Conservation (phyloP, 2,113 vertebrate species). For the Sebastes fasciatus region DNA sequence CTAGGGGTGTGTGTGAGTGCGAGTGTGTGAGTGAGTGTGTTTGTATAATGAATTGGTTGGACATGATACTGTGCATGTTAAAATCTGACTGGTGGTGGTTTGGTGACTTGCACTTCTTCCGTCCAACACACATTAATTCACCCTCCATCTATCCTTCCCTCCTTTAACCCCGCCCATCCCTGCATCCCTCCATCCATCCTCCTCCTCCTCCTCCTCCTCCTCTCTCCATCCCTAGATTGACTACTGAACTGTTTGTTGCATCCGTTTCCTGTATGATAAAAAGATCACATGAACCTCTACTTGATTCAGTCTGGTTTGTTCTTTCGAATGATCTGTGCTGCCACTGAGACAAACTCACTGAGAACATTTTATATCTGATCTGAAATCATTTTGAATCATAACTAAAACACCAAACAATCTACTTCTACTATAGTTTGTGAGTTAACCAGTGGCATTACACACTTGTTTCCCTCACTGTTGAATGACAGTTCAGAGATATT, state of each 20-base stretch:
- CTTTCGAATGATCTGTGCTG: slow-evolving; percentile 31
- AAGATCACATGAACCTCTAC: slow-evolving; percentile 36
- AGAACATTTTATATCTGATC: background rate
- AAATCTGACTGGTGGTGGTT: slow-evolving; percentile 47
- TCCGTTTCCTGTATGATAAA: slow-evolving; percentile 54
- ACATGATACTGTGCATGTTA: slow-evolving; percentile 39
- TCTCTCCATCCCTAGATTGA: slow-evolving; percentile 19
- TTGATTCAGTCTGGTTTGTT: slow-evolving; percentile 64
- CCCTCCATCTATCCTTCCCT: background rate
- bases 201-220: slow-evolving; percentile 7
- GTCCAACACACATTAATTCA: slow-evolving; percentile 26
- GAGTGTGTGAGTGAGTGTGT: slow-evolving; percentile 6
- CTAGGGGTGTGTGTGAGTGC: background rate
- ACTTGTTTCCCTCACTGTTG: slow-evolving; percentile 45
- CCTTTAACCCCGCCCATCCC: slow-evolving; percentile 24
- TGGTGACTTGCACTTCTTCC: slow-evolving; percentile 30
- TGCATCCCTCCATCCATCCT: background rate
- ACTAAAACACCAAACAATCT: background rate
- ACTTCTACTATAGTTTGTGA: background rate
- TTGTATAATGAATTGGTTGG: background rate
- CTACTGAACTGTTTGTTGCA: slow-evolving; percentile 40
- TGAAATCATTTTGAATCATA: background rate
- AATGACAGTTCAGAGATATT: slow-evolving; percentile 72
- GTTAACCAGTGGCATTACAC: slow-evolving; percentile 44
- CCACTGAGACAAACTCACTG: slow-evolving; percentile 40